phyloP scores from a whole-genome alignment of 2,797 vertebrate species.

The Loris lydekkerianus region DNA sequence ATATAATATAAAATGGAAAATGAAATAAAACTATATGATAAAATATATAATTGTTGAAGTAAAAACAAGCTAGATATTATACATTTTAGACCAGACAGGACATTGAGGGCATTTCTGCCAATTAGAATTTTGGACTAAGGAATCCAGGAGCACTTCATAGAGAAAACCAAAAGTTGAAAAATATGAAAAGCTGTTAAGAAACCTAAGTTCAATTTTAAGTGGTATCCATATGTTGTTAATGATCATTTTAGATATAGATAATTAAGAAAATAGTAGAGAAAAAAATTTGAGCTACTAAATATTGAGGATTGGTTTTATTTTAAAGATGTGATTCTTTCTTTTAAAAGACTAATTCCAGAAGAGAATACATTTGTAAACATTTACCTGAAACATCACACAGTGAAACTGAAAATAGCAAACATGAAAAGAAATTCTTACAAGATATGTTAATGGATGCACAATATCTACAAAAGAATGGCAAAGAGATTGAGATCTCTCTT shows the following conservation, averaged over 20 bases:
- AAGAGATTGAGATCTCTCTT: background rate
- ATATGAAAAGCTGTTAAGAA: background rate
- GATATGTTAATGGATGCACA: background rate
- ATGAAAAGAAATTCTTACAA: background rate
- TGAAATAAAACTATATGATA: background rate
- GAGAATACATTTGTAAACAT: background rate
- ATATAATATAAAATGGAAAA: background rate
- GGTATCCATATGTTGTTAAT: background rate
- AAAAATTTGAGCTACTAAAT: background rate
- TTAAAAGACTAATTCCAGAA: background rate
- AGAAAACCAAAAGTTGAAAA: background rate
- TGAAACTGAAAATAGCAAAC: background rate
- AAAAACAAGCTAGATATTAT: background rate
- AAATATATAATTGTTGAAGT: background rate
- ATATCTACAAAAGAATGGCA: background rate
- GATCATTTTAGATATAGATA: background rate
- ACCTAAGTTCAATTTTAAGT: background rate
- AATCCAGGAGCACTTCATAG: background rate
- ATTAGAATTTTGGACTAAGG: background rate
- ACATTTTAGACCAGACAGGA: background rate
- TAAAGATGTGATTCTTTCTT: background rate
- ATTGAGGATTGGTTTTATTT: background rate
- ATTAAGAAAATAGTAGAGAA: background rate
- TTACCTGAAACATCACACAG: background rate
- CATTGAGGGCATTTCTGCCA: background rate